These are phyloP conservation scores for Hipparchia semele DNA, from an alignment of 2,888 invertebrate species.

Conservation along the genomic window DNA sequence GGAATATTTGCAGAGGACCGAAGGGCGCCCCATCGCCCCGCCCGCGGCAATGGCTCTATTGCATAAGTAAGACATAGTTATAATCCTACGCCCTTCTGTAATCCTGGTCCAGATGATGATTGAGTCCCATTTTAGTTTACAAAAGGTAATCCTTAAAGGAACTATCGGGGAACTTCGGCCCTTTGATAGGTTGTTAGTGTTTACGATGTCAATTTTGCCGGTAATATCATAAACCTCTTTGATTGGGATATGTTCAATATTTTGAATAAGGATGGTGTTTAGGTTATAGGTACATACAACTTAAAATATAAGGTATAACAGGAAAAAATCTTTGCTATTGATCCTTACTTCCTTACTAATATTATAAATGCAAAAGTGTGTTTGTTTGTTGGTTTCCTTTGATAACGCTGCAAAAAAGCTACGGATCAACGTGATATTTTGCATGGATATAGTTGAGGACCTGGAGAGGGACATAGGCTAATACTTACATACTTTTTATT, in stretches of 20 bases:
- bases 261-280: constrained; percentile 53
- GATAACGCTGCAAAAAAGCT: no score
- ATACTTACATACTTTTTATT: no score
- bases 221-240: constrained; percentile 81
- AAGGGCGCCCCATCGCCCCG: constrained; percentile 58
- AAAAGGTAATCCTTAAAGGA: constrained; percentile 81
- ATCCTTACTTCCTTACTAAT: no score
- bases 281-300: not conserved
- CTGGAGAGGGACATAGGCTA: no score
- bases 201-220: constrained; percentile 79
- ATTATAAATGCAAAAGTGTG: no score
- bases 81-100: constrained; percentile 67
- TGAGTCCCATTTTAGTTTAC: constrained; percentile 81
- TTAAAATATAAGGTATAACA: not conserved
- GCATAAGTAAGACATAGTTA: constrained; percentile 56
- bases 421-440: no score
- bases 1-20: constrained; percentile 80
- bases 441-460: no score
- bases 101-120: constrained; percentile 80
- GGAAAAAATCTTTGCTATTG: no score
- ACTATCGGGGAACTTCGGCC: constrained; percentile 76
- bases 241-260: constrained; percentile 70
- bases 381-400: no score
- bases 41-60: constrained; percentile 60
- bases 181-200: constrained; percentile 71